A percentile compares a stretch with the other conserved stretches of the same genome.
These are phyloP conservation scores for Eucera pruinosa DNA, from an alignment of 2,888 invertebrate genomes.

Conservation along the genomic window DNA sequence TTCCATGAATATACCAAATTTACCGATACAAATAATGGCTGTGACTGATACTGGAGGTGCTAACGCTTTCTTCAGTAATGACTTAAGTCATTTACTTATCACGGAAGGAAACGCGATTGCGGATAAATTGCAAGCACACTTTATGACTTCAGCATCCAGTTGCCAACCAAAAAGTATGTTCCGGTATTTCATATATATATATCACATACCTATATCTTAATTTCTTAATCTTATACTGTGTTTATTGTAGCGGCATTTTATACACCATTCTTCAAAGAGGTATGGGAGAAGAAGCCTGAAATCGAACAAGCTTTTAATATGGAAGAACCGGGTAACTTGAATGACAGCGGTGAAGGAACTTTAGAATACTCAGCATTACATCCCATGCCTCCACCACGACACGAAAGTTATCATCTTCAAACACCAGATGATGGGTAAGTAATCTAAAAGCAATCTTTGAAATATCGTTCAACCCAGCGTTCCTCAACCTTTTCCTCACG, in stretches of 20 bases:
- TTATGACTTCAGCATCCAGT: conserved; percentile 94
- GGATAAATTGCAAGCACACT: conserved; percentile 94
- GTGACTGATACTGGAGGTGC: conserved; percentile 96
- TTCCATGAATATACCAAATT: conserved; percentile 95
- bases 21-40: conserved; percentile 97
- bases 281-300: conserved; percentile 97
- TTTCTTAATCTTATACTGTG: background rate
- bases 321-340: conserved; percentile 88
- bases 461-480: background rate
- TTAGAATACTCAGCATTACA: conserved; percentile 86
- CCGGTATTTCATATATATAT: background rate
- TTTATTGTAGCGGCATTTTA: conserved; percentile 92
- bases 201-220: background rate
- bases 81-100: conserved; percentile 94
- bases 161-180: conserved; percentile 93
- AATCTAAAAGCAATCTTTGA: conserved; percentile 64
- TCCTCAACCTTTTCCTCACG: too few species aligned
- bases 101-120: conserved; percentile 97
- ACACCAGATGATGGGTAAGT: conserved; percentile 86
- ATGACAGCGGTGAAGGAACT: conserved; percentile 89
- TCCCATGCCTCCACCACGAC: conserved; percentile 91
- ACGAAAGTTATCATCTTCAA: conserved; percentile 91
- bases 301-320: conserved; percentile 96
- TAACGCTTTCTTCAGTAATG: conserved; percentile 95
- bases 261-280: conserved; percentile 97